A percentile compares a stretch with the other conserved stretches of the same genome.
Evolutionary conservation across 2,113 vertebrate species (phyloP).

Genomic region (Pelobates fuscus): DNA sequence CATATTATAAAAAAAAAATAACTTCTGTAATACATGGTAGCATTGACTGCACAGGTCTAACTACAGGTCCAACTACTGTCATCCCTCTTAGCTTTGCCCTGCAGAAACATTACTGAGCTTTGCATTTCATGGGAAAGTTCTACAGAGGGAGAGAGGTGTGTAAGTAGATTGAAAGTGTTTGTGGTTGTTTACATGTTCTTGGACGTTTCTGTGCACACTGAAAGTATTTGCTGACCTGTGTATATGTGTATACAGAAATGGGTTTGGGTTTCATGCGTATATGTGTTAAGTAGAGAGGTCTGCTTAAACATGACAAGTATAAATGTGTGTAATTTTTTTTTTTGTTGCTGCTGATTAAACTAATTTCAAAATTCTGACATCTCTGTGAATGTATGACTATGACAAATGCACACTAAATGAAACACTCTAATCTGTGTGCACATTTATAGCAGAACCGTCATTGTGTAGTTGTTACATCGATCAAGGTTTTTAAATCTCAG

Average conservation of each 20-base stretch:
- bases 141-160: neutral
- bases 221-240: neutral
- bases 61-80: neutral
- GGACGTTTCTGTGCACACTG: neutral
- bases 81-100: neutral
- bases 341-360: conserved; percentile 49
- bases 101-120: neutral
- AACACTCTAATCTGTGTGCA: no score
- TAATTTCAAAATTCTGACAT: neutral
- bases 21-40: no score
- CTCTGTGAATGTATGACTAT: no score
- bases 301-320: conserved; percentile 1
- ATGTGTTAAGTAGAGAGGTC: conserved; percentile 7
- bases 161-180: neutral
- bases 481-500: neutral
- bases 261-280: neutral
- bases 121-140: neutral
- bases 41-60: no score
- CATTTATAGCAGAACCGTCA: no score
- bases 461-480: no score
- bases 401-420: no score
- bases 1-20: no score
- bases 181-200: neutral
- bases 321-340: conserved; percentile 3
- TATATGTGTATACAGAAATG: neutral